These are phyloP conservation scores for Brotula barbata DNA, from an alignment of 2,797 vertebrate genomes.

Conservation along the genomic window DNA sequence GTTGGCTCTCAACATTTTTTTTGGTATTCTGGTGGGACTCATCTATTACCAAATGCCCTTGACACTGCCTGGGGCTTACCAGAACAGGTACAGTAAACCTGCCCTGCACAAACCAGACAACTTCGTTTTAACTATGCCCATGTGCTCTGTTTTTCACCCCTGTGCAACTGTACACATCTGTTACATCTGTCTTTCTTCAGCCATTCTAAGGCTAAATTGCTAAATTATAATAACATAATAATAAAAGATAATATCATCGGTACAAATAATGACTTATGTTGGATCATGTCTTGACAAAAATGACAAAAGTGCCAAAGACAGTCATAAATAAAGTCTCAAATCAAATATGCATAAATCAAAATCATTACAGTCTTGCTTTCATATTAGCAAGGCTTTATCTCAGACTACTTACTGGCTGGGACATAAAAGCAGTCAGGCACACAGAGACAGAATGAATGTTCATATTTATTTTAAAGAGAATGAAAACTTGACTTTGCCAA, in stretches of 20 bases:
- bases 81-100: constrained; percentile 74
- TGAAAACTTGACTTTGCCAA: too few species aligned
- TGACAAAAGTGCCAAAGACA: neutral
- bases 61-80: constrained; percentile 75
- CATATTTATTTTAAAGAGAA: too few species aligned
- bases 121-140: neutral
- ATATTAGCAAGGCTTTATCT: too few species aligned
- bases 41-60: constrained; percentile 82
- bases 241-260: neutral
- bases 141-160: neutral
- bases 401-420: too few species aligned
- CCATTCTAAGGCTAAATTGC: too few species aligned
- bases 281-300: neutral
- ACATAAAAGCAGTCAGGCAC: too few species aligned
- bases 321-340: neutral
- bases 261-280: neutral
- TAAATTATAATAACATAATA: too few species aligned
- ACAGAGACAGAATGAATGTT: too few species aligned
- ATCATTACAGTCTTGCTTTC: too few species aligned
- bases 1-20: constrained; percentile 75
- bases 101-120: neutral
- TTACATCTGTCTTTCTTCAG: too few species aligned
- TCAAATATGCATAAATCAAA: neutral
- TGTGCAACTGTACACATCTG: too few species aligned
- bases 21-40: constrained; percentile 79